Evolutionary conservation across 2,797 vertebrate genomes (phyloP), one percentile per base, ranked within the genome.

Genomic region (Glossophaga mutica): DNA sequence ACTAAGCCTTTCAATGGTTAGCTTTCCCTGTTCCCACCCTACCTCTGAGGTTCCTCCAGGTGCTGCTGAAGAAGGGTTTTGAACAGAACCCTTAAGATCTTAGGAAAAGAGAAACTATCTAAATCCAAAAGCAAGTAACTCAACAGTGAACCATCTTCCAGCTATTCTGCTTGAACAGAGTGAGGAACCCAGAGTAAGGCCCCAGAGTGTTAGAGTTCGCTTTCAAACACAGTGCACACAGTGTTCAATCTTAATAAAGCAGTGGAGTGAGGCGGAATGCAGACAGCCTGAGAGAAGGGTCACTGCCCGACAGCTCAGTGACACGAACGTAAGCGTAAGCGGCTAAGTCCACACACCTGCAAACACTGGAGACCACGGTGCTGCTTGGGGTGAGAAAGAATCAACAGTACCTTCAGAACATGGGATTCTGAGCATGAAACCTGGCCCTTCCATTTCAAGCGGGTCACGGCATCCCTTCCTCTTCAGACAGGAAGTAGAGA

Each of bases 121-220:
- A 37, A 92, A 76, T 67, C 14, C 87, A 94, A 83, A 77, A 79
- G 57, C 77, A 82, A 90, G 29, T 34, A 85, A 88, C 57, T 21
- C 62, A 74, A 42, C 46, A 46, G 5, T 22, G 32, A 92, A 59
- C 57, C 26, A 44, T 77, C 68, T 96, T 59, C 77, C 42, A 87
- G 37, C 62, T 85, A 39, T 57, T 78, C 67, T 62, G 16, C 92
- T 67, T 93, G 65, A 91, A 84, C 21, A 77, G 67, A 87, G 26
- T 50, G 34, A 89, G 42, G 67, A 50, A 32, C 37, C 52, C 46
- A 39, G 82, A 50, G 73, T 24, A 16, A 94, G 11, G 9, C 59
- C 85, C 71, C 14, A 42, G 15, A 59, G 91, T 19, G n/a, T 46
- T 73, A 50, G n/a, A 29, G 81, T 37, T 96, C 55, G 34, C 92